These are phyloP conservation scores for Rostratula benghalensis DNA, from an alignment of 2,113 vertebrate genomes.

Conservation along the genomic window DNA sequence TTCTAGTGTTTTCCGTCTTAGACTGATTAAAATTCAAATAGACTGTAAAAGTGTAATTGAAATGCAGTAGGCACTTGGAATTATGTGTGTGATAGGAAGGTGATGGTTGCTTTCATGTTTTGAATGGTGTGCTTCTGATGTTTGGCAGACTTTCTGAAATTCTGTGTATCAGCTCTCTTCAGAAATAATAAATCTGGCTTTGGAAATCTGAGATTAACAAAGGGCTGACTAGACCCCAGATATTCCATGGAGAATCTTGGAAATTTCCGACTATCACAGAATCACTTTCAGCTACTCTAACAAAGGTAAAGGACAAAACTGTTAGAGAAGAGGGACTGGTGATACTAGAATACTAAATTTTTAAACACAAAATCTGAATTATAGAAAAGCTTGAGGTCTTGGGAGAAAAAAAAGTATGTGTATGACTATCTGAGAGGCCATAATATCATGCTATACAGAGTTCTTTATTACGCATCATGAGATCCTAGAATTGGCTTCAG, in stretches of 20 bases:
- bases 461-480: not conserved
- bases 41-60: not conserved
- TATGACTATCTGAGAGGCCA: not conserved
- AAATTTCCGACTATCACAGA: not conserved
- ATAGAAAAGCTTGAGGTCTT: not conserved
- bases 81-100: not conserved
- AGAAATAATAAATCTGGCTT: not conserved
- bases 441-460: not conserved
- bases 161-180: not conserved
- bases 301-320: not conserved
- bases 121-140: not conserved
- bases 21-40: conserved; percentile 33
- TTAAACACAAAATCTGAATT: not conserved
- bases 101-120: not conserved
- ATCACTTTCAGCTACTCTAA: not conserved
- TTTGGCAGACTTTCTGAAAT: not conserved
- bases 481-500: not conserved
- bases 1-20: not conserved
- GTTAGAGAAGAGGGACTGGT: not conserved
- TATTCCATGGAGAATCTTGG: not conserved
- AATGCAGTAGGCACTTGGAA: not conserved
- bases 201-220: not conserved
- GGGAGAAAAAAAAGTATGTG: not conserved
- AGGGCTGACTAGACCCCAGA: not conserved
- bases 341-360: not conserved